Percentiles rank a stretch among this genome's conserved stretches.
Conservation (phyloP, 2,797 vertebrate species). For the Masticophis lateralis region DNA sequence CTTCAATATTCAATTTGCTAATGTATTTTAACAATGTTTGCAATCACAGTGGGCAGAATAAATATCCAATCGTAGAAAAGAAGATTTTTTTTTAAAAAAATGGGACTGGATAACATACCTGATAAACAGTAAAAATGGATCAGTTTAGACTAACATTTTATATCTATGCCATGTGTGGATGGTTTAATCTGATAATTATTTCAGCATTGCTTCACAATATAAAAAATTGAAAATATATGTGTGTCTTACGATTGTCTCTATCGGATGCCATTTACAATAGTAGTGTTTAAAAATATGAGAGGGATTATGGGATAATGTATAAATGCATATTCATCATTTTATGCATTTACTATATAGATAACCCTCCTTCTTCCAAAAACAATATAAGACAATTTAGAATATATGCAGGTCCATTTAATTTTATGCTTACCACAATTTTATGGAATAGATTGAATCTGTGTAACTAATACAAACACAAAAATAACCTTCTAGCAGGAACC, state of each 20-base stretch:
- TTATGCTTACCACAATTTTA: background rate
- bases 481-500: background rate
- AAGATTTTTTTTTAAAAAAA: conserved; percentile 32
- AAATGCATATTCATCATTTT: background rate
- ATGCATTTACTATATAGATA: background rate
- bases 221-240: background rate
- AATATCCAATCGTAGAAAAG: conserved; percentile 33
- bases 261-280: background rate
- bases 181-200: background rate
- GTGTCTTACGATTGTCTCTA: background rate
- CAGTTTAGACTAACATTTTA: background rate
- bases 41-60: conserved; percentile 55
- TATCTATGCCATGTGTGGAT: background rate
- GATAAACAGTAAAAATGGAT: background rate
- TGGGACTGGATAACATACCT: background rate
- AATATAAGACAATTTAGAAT: background rate
- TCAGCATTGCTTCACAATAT: background rate
- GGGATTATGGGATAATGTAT: no score
- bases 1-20: conserved; percentile 63
- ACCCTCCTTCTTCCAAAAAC: background rate
- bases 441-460: background rate
- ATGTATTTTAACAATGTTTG: conserved; percentile 63
- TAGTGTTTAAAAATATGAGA: background rate
- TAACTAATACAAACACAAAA: background rate
- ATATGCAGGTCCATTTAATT: background rate